Conservation (phyloP, 2,113 vertebrate species). For the Probosciger aterrimus region DNA sequence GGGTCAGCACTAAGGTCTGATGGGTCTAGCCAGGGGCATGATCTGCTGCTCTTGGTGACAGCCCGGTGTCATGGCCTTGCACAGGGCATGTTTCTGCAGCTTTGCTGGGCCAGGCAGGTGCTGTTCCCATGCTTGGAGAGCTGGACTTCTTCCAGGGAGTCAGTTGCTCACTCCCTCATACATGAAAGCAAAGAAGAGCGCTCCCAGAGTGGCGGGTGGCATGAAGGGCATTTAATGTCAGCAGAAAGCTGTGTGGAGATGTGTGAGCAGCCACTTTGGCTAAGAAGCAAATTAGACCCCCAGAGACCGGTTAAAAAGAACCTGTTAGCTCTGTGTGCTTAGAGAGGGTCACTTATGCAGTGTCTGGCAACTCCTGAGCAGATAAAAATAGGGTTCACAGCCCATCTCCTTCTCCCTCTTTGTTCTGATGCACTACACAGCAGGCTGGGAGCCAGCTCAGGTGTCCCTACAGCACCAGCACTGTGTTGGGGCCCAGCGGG, state of each 20-base stretch:
- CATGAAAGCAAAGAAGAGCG: neutral
- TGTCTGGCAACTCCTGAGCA: neutral
- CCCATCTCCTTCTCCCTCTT: neutral
- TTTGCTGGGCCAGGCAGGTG: neutral
- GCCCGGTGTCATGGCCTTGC: neutral
- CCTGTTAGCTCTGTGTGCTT: neutral
- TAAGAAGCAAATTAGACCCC: neutral
- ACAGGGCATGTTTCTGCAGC: neutral
- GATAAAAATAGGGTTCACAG: slow-evolving; percentile 12
- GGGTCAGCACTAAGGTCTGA: neutral
- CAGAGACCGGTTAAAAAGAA: neutral
- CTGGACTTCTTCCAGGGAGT: slow-evolving; percentile 21
- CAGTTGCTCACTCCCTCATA: slow-evolving; percentile 18
- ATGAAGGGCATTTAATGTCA: slow-evolving; percentile 19
- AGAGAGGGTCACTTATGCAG: neutral
- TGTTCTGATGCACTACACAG: neutral
- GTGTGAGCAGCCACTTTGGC: neutral
- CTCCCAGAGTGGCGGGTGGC: neutral
- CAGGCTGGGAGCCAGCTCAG: neutral
- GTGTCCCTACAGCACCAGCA: neutral
- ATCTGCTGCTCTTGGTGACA: neutral
- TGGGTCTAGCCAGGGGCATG: neutral
- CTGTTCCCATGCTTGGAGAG: neutral
- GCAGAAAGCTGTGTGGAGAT: neutral
- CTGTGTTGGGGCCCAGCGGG: neutral